Percentiles rank a stretch among this genome's conserved stretches.
Evolutionary conservation across 2,113 vertebrate species (phyloP).

Genomic region (Hylia prasina): DNA sequence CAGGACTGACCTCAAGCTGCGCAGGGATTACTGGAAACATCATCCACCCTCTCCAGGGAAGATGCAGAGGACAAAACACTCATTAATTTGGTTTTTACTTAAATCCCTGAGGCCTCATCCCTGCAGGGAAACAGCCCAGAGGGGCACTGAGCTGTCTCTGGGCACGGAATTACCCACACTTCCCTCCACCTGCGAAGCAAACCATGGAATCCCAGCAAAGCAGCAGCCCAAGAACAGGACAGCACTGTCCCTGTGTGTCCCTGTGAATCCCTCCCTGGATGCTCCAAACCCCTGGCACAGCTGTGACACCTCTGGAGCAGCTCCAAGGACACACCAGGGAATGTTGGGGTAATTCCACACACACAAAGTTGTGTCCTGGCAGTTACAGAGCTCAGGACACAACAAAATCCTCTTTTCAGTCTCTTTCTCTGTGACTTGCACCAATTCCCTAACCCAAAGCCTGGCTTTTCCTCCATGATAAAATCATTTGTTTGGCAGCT

Average conservation of each 20-base stretch:
- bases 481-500: background rate
- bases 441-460: background rate
- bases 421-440: background rate
- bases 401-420: background rate
- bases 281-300: background rate
- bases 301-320: background rate
- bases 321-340: background rate
- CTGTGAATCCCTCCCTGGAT: accelerated
- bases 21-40: background rate
- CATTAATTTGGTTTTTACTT: background rate
- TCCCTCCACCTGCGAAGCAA: background rate
- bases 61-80: background rate
- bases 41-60: background rate
- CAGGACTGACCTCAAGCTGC: background rate
- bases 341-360: accelerated
- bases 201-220: background rate
- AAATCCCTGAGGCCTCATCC: background rate
- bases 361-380: accelerated
- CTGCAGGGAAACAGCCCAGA: background rate
- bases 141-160: background rate
- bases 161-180: background rate
- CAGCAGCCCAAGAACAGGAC: background rate
- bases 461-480: background rate
- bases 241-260: accelerated
- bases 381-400: background rate